A percentile compares a stretch with the other conserved stretches of the same genome.
Evolutionary conservation across 2,113 vertebrate species (phyloP).

Genomic region (Bungarus multicinctus): DNA sequence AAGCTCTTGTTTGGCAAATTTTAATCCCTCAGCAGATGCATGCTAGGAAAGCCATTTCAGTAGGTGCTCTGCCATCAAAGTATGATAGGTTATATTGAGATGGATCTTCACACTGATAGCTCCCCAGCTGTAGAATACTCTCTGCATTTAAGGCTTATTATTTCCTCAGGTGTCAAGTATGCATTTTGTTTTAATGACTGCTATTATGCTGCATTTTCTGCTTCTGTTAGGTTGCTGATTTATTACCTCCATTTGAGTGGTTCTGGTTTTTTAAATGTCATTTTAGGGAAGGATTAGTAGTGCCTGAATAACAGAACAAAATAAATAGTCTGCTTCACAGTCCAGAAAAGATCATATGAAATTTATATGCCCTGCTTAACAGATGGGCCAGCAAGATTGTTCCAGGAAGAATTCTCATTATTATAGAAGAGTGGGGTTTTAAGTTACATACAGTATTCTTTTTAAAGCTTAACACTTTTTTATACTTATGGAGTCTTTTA

Average conservation of each 20-base stretch:
- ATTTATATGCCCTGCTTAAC: neutral
- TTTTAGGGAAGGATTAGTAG: neutral
- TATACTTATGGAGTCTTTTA: neutral
- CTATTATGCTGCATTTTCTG: neutral
- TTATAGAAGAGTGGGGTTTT: neutral
- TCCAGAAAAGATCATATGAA: neutral
- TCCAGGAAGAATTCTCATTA: neutral
- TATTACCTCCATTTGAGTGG: neutral
- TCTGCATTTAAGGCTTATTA: neutral
- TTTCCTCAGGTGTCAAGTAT: neutral
- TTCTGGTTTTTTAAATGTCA: neutral
- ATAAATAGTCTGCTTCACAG: neutral
- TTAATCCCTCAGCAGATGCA: neutral
- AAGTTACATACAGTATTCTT: neutral
- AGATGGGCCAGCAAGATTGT: neutral
- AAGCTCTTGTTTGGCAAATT: neutral
- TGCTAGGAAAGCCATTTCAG: neutral
- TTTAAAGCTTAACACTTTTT: neutral
- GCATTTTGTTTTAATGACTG: neutral
- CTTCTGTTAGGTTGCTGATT: neutral
- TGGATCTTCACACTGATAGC: neutral
- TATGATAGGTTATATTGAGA: neutral
- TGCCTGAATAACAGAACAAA: neutral
- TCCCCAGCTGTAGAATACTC: neutral
- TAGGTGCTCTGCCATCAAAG: neutral